Evolutionary conservation across 2,888 invertebrate genomes (phyloP).

Genomic region (Galeopsomyia nigrocyanea): DNA sequence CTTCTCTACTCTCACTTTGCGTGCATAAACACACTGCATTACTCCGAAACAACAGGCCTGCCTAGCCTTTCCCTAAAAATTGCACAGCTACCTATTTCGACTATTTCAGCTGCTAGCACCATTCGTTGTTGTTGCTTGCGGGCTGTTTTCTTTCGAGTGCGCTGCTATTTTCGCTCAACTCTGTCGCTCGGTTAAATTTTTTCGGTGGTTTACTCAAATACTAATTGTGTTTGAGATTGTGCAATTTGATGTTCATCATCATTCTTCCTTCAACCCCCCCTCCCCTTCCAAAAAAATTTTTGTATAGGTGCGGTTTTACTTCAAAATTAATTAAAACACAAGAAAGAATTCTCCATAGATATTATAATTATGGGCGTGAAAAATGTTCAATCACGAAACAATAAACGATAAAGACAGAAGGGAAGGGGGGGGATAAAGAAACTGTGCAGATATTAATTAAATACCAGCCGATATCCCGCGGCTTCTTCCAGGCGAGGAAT

Average conservation of each 20-base stretch:
- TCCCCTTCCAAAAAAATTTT: no score
- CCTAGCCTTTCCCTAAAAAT: not conserved
- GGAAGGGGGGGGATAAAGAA: not conserved
- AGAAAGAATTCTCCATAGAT: not conserved
- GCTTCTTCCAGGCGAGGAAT: constrained; percentile 24
- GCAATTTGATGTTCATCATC: no score
- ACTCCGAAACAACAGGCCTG: constrained; percentile 56
- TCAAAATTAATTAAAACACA: no score
- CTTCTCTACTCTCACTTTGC: constrained; percentile 61
- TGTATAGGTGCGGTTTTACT: no score
- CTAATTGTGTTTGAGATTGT: no score
- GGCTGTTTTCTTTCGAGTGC: no score
- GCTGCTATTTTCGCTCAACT: no score
- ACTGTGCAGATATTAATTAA: constrained; percentile 51
- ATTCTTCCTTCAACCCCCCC: no score
- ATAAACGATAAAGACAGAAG: constrained; percentile 28
- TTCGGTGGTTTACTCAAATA: no score
- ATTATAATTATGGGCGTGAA: constrained; percentile 31
- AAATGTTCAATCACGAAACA: constrained; percentile 51
- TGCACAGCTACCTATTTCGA: constrained; percentile 17
- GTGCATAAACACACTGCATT: constrained; percentile 62
- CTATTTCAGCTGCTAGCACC: not conserved
- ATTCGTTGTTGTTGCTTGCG: not conserved
- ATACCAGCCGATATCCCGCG: constrained; percentile 41
- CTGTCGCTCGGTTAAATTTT: no score